Evolutionary conservation across 1,140 invertebrate genomes (phyloP).

Genomic region (Drosophila nigromelanica): DNA sequence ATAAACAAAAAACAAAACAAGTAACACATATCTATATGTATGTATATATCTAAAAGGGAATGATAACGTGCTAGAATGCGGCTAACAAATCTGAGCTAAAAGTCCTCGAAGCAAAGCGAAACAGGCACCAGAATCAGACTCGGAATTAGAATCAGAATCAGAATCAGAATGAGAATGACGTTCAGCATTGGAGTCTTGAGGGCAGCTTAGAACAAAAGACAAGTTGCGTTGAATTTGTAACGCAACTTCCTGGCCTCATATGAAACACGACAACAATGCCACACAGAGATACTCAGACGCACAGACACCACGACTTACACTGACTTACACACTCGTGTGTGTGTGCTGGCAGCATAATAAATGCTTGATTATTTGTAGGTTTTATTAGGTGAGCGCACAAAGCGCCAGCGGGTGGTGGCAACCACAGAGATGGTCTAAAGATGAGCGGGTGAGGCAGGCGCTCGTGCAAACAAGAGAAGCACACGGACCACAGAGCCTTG

Average conservation of each 20-base stretch:
- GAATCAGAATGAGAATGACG: conserved; percentile 17
- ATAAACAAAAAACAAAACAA: too few relatives aligned
- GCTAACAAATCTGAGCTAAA: neutral
- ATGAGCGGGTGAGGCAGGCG: conserved; percentile 5
- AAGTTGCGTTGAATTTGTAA: conserved; percentile 51
- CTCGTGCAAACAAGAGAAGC: conserved; percentile 20
- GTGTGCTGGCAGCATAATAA: conserved; percentile 58
- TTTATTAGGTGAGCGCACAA: conserved; percentile 67
- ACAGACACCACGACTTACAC: conserved; percentile 14
- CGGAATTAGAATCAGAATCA: conserved; percentile 23
- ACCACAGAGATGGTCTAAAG: conserved; percentile 12
- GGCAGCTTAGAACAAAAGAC: conserved; percentile 53
- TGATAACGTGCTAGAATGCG: conserved; percentile 18
- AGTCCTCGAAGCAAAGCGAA: neutral
- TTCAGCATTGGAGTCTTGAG: conserved; percentile 28
- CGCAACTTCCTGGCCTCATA: conserved; percentile 31
- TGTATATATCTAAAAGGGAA: conserved; percentile 34
- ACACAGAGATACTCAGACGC: conserved; percentile 15
- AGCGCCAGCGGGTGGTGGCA: conserved; percentile 42
- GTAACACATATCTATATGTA: too few relatives aligned
- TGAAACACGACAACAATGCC: conserved; percentile 41
- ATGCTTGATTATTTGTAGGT: conserved; percentile 76
- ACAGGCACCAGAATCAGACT: neutral
- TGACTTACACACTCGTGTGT: neutral
- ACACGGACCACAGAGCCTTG: conserved; percentile 8